A percentile compares a stretch with the other conserved stretches of the same genome.
Evolutionary conservation across 2,113 vertebrate genomes (phyloP).

Genomic region (Anhinga anhinga): DNA sequence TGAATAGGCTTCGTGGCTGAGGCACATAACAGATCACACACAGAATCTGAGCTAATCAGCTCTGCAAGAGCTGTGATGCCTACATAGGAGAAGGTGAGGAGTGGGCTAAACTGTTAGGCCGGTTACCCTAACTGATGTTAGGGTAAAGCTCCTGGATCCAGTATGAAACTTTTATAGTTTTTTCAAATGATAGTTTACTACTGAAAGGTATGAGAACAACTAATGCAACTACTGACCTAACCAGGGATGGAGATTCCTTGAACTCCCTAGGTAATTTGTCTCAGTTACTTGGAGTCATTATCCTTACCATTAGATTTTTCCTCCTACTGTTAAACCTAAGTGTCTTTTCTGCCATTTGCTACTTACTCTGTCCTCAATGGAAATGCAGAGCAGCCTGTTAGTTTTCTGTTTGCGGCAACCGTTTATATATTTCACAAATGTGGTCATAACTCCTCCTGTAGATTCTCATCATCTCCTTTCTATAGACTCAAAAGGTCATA

Average conservation of each 20-base stretch:
- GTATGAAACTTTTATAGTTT: not conserved
- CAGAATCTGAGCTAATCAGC: not conserved
- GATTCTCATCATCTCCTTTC: not conserved
- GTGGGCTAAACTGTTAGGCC: not conserved
- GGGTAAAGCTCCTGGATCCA: not conserved
- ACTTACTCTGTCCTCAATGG: not conserved
- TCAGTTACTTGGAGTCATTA: not conserved
- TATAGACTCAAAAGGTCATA: not conserved
- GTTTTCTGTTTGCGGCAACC: not conserved
- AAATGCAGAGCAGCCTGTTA: not conserved
- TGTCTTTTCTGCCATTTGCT: not conserved
- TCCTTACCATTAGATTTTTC: not conserved
- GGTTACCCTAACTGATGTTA: not conserved
- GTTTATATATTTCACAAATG: not conserved
- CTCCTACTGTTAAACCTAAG: not conserved
- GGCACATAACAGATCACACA: fast-evolving
- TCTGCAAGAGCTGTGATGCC: not conserved
- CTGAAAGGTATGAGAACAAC: not conserved
- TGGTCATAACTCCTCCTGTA: not conserved
- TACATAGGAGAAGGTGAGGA: not conserved
- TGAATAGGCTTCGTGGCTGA: not conserved
- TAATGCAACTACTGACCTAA: not conserved
- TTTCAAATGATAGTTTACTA: not conserved
- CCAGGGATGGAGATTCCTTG: not conserved
- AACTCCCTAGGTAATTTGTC: not conserved